Evolutionary conservation across 35 echinoderm and acorn worm species (phyloP).

Genomic region (Heliocidaris erythrogramma): DNA sequence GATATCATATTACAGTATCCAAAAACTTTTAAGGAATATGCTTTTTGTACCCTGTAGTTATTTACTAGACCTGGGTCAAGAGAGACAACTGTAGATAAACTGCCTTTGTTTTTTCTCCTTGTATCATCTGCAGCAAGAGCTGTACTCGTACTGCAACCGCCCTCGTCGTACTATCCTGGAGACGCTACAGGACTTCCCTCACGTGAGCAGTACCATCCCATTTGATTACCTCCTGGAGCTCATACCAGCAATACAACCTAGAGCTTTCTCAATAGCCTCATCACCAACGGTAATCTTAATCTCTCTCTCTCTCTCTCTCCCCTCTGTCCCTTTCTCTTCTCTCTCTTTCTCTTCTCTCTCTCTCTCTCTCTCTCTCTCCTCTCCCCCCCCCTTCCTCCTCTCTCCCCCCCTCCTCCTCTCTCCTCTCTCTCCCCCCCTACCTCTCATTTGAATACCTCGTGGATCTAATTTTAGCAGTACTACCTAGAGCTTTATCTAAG

Average conservation of each 20-base stretch:
- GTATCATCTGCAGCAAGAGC: constrained; percentile 75
- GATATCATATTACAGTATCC: too few relatives aligned
- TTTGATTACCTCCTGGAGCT: constrained; percentile 80
- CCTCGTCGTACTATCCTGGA: constrained; percentile 90
- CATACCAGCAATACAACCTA: constrained; percentile 85
- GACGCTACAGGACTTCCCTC: constrained; percentile 84
- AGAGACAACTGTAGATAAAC: too few relatives aligned
- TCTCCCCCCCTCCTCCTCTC: too few relatives aligned
- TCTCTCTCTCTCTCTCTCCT: too few relatives aligned
- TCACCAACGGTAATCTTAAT: constrained; percentile 68
- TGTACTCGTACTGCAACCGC: constrained; percentile 87
- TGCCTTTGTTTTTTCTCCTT: neutral
- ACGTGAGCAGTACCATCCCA: constrained; percentile 77
- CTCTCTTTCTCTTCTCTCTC: too few relatives aligned
- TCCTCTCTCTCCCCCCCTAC: too few relatives aligned
- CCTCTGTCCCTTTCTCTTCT: too few relatives aligned
- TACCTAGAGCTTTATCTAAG: constrained; percentile 92
- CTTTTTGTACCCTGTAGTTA: too few relatives aligned
- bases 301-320: neutral
- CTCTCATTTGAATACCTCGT: neutral
- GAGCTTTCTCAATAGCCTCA: constrained; percentile 95
- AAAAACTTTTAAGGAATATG: too few relatives aligned
- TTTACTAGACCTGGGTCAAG: too few relatives aligned
- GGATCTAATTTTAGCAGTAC: constrained; percentile 47
- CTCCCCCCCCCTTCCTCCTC: too few relatives aligned